Percentiles rank a stretch among this genome's conserved stretches.
These are phyloP conservation scores for Psix sp. DNA, from an alignment of 1,140 invertebrate genomes.

Conservation along the genomic window DNA sequence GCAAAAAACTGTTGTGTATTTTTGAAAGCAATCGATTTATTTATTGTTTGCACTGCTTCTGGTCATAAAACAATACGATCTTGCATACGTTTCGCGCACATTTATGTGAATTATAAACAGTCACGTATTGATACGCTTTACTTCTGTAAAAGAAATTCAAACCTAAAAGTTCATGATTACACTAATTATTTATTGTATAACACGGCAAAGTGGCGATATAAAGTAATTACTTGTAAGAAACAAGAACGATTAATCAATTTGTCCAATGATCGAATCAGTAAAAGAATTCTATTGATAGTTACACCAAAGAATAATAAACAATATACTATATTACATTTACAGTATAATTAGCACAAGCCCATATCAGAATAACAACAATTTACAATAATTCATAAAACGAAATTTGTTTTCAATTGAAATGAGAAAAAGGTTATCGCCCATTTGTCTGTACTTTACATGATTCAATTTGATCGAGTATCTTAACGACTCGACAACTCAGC, in stretches of 20 bases:
- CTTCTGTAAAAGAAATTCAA: no score
- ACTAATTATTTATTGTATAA: slow-evolving; percentile 42
- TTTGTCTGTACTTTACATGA: no score
- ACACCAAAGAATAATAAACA: slow-evolving; percentile 11
- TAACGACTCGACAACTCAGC: no score
- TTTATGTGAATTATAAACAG: no score
- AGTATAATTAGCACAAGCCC: slow-evolving; percentile 3
- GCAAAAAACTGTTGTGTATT: slow-evolving; percentile 12
- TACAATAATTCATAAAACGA: slow-evolving; percentile 8
- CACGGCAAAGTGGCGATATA: slow-evolving; percentile 34
- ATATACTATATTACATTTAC: slow-evolving; percentile 16
- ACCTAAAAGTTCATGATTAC: slow-evolving; percentile 12
- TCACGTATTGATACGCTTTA: no score
- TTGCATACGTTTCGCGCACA: slow-evolving; percentile 11
- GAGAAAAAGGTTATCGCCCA: slow-evolving; percentile 27
- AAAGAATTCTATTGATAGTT: not conserved
- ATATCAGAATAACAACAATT: slow-evolving; percentile 9
- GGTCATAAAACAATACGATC: not conserved
- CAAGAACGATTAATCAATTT: not conserved
- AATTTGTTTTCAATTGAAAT: no score
- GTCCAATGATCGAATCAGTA: not conserved
- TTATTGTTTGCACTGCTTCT: not conserved
- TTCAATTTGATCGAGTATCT: no score
- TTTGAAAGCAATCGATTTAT: no score
- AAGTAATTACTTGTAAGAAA: slow-evolving; percentile 5